These are phyloP conservation scores for Frankliniella fusca DNA, from an alignment of 2,888 invertebrate species.

Conservation along the genomic window DNA sequence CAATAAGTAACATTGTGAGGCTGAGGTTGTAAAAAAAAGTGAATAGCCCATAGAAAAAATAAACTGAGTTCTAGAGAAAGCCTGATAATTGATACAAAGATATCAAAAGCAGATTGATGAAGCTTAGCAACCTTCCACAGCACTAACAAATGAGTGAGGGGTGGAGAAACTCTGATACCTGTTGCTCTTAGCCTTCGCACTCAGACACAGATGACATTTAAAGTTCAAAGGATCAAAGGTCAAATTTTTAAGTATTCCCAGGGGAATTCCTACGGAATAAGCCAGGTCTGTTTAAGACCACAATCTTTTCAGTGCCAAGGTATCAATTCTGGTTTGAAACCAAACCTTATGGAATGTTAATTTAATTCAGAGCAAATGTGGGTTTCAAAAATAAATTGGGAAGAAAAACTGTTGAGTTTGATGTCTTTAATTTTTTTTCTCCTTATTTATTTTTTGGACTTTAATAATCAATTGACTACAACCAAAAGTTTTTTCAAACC, in stretches of 20 bases:
- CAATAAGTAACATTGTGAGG: not conserved
- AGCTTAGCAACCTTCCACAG: too few relatives aligned
- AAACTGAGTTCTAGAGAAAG: not conserved
- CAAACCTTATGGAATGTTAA: too few relatives aligned
- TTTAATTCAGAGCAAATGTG: too few relatives aligned
- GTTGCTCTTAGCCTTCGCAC: not conserved
- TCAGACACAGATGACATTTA: slow-evolving; percentile 27
- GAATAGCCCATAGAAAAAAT: not conserved
- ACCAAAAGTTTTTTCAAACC: not conserved
- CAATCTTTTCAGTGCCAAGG: not conserved
- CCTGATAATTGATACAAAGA: not conserved
- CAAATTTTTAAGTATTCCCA: slow-evolving; percentile 29
- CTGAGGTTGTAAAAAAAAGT: not conserved
- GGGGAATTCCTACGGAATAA: slow-evolving; percentile 28
- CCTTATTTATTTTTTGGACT: not conserved
- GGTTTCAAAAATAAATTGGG: too few relatives aligned
- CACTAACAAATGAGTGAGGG: too few relatives aligned
- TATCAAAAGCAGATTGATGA: too few relatives aligned
- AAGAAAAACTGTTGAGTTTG: too few relatives aligned
- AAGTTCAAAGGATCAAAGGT: slow-evolving; percentile 16
- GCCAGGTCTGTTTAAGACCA: not conserved
- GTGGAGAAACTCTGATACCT: not conserved
- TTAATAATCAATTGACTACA: not conserved
- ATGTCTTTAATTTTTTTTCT: not conserved
- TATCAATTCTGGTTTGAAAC: too few relatives aligned